Percentiles rank a stretch among this genome's conserved stretches.
phyloP scores from a whole-genome alignment of 2,888 invertebrate species.

The Eutolmus rufibarbis region DNA sequence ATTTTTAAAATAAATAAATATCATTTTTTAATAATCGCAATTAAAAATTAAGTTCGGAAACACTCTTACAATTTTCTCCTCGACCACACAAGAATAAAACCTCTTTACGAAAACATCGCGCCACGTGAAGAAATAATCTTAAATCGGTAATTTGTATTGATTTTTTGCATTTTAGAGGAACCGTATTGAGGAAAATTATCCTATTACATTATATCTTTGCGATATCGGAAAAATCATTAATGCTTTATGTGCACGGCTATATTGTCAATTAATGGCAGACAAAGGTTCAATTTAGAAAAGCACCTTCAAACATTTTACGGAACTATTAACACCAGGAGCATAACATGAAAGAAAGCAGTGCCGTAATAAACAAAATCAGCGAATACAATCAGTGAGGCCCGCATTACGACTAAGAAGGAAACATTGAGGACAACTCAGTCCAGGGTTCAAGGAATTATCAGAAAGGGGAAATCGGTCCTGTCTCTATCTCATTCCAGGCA shows the following conservation, averaged over 20 bases:
- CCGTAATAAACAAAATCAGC: not conserved
- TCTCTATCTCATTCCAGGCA: constrained; percentile 8
- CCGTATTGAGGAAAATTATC: not conserved
- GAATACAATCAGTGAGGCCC: constrained; percentile 2
- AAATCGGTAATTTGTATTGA: constrained; percentile 30
- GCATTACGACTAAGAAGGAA: constrained; percentile 25
- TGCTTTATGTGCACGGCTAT: not conserved
- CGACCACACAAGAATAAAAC: not conserved
- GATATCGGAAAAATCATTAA: not conserved
- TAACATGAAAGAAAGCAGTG: not conserved
- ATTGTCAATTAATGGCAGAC: not conserved
- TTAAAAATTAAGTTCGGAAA: not conserved
- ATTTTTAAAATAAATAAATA: not conserved
- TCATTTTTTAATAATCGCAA: not conserved
- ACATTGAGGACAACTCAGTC: constrained; percentile 25
- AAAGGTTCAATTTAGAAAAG: not conserved
- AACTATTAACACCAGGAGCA: not conserved
- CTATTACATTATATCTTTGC: not conserved
- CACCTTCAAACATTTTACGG: not conserved
- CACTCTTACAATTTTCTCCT: not conserved
- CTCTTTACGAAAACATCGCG: constrained; percentile 1
- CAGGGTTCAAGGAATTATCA: constrained; percentile 28
- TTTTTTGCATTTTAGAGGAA: constrained; percentile 22
- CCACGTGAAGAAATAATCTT: constrained; percentile 28
- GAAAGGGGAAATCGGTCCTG: constrained; percentile 22